Percentiles rank a stretch among this genome's conserved stretches.
These are phyloP conservation scores for Aphelenchoides fujianensis DNA, from an alignment of 1,140 invertebrate species.

Conservation along the genomic window DNA sequence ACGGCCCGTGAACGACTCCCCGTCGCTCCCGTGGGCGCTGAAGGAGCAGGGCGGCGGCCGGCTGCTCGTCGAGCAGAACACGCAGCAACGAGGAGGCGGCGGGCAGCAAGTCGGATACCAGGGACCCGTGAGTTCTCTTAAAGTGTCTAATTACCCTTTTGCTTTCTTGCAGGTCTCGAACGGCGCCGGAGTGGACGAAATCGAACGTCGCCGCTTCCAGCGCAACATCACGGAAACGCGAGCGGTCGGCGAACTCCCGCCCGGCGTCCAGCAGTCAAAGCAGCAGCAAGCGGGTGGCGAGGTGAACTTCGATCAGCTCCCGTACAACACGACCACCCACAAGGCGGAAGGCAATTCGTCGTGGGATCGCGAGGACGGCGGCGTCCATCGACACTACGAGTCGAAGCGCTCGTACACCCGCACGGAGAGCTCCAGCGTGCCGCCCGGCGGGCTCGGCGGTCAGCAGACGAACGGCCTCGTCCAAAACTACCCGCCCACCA, in stretches of 20 bases:
- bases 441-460: not conserved
- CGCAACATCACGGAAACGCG: slow-evolving; percentile 15
- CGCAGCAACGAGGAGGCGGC: not conserved
- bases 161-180: not conserved
- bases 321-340: slow-evolving; percentile 8
- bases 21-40: slow-evolving; percentile 1
- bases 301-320: slow-evolving; percentile 1
- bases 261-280: too few relatives aligned
- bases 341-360: slow-evolving; percentile 7
- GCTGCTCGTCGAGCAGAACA: not conserved
- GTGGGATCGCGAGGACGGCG: slow-evolving; percentile 20
- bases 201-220: not conserved
- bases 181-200: not conserved
- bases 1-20: not conserved
- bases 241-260: not conserved
- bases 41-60: not conserved
- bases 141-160: not conserved
- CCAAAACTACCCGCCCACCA: not conserved
- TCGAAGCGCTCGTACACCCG: slow-evolving; percentile 21
- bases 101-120: too few relatives aligned
- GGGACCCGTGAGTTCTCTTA: not conserved
- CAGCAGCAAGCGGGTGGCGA: too few relatives aligned
- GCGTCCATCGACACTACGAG: slow-evolving; percentile 12
- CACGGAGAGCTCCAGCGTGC: slow-evolving; percentile 17
- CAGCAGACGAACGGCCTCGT: not conserved